Base-by-base conservation (phyloP, 37 sponge, comb jelly and placozoan genomes). In the Mnemiopsis leidyi region DNA sequence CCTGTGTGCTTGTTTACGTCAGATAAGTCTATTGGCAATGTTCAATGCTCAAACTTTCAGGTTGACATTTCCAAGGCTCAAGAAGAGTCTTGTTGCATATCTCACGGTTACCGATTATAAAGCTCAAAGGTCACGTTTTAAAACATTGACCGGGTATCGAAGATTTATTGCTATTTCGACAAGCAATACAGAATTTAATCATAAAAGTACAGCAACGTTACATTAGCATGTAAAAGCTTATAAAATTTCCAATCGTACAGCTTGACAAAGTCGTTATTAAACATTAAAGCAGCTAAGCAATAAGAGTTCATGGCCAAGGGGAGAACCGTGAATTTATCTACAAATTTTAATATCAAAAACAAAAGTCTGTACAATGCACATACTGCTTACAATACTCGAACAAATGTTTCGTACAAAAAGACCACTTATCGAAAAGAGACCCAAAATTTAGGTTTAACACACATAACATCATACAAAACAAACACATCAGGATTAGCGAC, bases 381-480 rank as follows among this genome's bases (percentile, higher is more conserved):
- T n/a, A n/a, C n/a, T n/a, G n/a, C n/a, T n/a, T n/a, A n/a, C n/a
- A n/a, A n/a, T n/a, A n/a, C n/a, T n/a, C n/a, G n/a, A n/a, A n/a
- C n/a, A n/a, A n/a, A n/a, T n/a, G n/a, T n/a, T n/a, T n/a, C n/a
- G n/a, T n/a, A n/a, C n/a, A n/a, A n/a, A n/a, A n/a, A n/a, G n/a
- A n/a, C 13, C 61, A 13, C 13, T 34, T 39, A 35, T 85, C 90
- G 39, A 26, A 85, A 85, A 38, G 48, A 9, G 61, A 85, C 36
- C 90, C 90, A 85, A 23, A 32, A 85, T 23, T 40, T 38, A 16
- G 90, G 90, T 26, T 25, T 38, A 37, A 85, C 48, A 3, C 61
- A 38, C 90, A 85, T 85, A 18, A 85, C 90, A 85, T 85, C 90
- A 39, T 85, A 85, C 90, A 85, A 33, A 35, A 85, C 90, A 39